Evolutionary conservation across 2,888 invertebrate species (phyloP).

Genomic region (Orchestes rusci): DNA sequence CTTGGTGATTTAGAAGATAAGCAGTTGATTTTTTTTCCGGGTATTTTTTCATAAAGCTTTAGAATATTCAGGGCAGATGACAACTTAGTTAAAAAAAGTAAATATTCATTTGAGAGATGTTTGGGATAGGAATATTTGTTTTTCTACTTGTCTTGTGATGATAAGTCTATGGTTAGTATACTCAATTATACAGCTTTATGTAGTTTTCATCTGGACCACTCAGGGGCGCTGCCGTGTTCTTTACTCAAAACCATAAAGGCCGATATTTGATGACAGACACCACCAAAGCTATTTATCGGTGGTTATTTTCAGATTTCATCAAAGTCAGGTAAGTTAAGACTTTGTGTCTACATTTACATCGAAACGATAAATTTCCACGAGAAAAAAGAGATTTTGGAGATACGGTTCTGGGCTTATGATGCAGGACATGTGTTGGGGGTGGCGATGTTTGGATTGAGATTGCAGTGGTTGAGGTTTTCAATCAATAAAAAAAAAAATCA

Average conservation of each 20-base stretch:
- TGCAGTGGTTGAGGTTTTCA: constrained; percentile 87
- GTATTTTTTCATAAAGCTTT: no score
- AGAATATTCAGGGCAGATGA: no score
- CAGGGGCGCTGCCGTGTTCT: constrained; percentile 97
- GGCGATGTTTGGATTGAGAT: constrained; percentile 99
- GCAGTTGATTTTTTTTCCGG: no score
- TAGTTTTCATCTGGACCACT: constrained; percentile 97
- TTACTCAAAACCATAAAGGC: constrained; percentile 92
- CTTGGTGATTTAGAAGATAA: no score
- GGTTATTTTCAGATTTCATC: constrained; percentile 97
- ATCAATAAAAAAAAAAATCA: no score
- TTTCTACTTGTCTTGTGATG: no score
- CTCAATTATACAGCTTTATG: no score
- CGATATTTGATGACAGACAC: constrained; percentile 99
- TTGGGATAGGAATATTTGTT: no score
- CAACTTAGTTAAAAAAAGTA: no score
- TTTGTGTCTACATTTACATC: constrained; percentile 52
- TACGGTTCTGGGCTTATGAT: constrained; percentile 98
- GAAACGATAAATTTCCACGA: constrained; percentile 98
- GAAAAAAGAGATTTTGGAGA: constrained; percentile 93
- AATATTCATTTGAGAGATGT: no score
- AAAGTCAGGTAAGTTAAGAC: constrained; percentile 60
- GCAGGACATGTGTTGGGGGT: constrained; percentile 99
- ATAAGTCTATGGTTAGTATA: no score
- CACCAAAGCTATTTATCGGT: constrained; percentile 97